These are phyloP conservation scores for Myrmecobius fasciatus DNA, from an alignment of 2,113 vertebrate species.

Conservation along the genomic window DNA sequence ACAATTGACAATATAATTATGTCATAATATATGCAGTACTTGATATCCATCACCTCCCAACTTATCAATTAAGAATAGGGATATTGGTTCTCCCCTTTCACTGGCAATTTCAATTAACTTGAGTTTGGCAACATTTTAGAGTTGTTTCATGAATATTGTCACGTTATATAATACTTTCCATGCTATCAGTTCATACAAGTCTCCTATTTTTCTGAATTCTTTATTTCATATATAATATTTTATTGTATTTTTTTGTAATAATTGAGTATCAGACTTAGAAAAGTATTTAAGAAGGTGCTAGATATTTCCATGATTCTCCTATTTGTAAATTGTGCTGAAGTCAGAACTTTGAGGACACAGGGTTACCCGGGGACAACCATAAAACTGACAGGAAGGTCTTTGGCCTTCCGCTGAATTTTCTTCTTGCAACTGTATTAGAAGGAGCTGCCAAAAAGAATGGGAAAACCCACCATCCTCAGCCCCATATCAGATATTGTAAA, in stretches of 20 bases:
- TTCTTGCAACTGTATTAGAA: background rate
- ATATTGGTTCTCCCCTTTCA: background rate
- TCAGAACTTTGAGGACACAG: background rate
- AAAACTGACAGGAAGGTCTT: background rate
- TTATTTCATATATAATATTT: background rate
- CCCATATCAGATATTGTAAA: background rate
- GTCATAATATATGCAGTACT: background rate
- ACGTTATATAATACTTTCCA: background rate
- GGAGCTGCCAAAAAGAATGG: background rate
- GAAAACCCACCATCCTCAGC: background rate
- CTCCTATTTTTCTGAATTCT: background rate
- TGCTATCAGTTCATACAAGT: background rate
- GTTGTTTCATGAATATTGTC: background rate
- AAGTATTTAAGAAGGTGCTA: background rate
- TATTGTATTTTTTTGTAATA: background rate
- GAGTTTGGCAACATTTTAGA: background rate
- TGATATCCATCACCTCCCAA: background rate
- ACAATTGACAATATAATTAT: background rate
- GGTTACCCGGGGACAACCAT: background rate
- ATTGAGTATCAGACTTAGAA: background rate
- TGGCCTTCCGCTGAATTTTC: background rate
- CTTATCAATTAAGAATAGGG: background rate
- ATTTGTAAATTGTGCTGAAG: background rate
- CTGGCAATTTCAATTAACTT: background rate
- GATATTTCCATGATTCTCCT: background rate